Conservation (phyloP, 2,888 invertebrate genomes). For the Cosmorhoe ocellata region DNA sequence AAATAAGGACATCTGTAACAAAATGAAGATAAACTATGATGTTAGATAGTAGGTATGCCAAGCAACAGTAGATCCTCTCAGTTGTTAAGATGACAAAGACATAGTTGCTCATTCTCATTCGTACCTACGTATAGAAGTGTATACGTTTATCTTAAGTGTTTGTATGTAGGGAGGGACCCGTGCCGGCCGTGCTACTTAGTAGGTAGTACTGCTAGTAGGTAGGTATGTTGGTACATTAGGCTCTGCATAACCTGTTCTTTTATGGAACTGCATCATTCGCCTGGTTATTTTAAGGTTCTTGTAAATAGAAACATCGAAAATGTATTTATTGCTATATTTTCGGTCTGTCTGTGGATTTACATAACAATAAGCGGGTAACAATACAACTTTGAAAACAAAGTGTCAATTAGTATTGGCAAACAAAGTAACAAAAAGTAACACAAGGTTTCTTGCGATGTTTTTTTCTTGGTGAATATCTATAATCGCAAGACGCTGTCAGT, state of each 20-base stretch:
- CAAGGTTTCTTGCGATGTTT: background rate
- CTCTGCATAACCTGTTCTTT: slow-evolving; percentile 15
- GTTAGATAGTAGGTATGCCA: background rate
- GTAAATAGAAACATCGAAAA: no score
- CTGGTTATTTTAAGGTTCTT: background rate
- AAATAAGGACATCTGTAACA: no score
- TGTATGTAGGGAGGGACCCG: background rate
- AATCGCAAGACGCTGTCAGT: background rate
- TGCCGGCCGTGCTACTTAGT: background rate
- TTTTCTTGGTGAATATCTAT: background rate
- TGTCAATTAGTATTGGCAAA: background rate
- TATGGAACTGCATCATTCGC: slow-evolving; percentile 1
- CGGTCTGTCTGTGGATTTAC: no score
- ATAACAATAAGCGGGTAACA: no score
- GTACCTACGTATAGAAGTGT: background rate
- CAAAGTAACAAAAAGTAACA: background rate
- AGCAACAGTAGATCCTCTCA: slow-evolving; percentile 1
- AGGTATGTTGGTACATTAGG: background rate
- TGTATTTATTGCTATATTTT: no score
- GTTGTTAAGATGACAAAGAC: slow-evolving; percentile 11
- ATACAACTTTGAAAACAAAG: no score
- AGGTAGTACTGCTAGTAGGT: no score
- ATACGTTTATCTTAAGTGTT: slow-evolving; percentile 6
- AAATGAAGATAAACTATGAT: background rate
- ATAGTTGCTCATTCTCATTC: slow-evolving; percentile 6